Evolutionary conservation across 2,113 vertebrate genomes (phyloP).

Genomic region (Callipepla squamata): DNA sequence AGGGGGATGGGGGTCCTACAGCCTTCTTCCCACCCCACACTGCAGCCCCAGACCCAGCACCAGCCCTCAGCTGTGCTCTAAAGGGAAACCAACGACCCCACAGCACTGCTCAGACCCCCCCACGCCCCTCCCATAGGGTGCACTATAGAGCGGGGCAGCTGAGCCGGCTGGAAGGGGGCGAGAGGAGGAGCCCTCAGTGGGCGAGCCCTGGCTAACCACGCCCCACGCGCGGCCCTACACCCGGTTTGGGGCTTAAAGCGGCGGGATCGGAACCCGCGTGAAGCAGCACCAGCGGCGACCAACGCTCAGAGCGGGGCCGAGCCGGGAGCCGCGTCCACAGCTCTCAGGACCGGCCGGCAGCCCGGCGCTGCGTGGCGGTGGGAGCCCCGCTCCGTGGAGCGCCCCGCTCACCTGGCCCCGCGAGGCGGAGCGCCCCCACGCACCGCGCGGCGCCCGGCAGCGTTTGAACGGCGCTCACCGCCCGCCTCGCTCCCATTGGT

Average conservation of each 20-base stretch:
- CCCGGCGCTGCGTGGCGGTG: no score
- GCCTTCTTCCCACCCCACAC: background rate
- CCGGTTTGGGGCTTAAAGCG: background rate
- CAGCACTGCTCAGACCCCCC: background rate
- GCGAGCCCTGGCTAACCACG: background rate
- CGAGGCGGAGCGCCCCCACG: background rate
- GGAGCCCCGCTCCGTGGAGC: no score
- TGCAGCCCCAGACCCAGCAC: background rate
- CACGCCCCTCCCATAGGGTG: background rate
- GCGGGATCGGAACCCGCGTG: background rate
- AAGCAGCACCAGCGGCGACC: no score
- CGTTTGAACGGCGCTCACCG: constrained; percentile 87
- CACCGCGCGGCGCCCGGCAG: constrained; percentile 35
- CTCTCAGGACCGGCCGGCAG: no score
- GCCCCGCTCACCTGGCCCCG: background rate
- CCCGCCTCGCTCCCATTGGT: constrained; percentile 90
- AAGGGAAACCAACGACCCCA: rapidly evolving
- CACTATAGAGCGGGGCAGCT: background rate
- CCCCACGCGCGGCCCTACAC: rapidly evolving
- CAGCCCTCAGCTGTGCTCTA: background rate
- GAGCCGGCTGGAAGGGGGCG: rapidly evolving
- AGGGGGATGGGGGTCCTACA: background rate
- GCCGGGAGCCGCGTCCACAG: no score
- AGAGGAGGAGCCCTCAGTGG: background rate
- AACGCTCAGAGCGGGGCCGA: no score